These are phyloP conservation scores for Stigmatopora argus DNA, from an alignment of 2,113 vertebrate genomes.

Conservation along the genomic window DNA sequence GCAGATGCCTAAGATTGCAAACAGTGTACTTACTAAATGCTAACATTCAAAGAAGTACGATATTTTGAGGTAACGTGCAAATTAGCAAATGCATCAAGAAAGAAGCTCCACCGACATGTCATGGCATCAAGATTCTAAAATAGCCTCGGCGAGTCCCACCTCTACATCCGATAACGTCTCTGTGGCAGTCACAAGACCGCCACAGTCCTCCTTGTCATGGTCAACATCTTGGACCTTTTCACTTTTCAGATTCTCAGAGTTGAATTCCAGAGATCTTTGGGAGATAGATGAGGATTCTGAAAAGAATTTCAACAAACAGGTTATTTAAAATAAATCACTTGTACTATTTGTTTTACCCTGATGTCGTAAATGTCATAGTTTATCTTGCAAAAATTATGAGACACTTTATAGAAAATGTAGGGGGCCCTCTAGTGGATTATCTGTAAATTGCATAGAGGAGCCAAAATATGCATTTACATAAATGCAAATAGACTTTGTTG, in stretches of 20 bases:
- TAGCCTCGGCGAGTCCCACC: not conserved
- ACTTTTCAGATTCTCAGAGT: slow-evolving; percentile 15
- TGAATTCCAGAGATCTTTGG: slow-evolving; percentile 23
- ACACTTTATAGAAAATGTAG: too few species aligned
- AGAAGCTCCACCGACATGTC: slow-evolving; percentile 26
- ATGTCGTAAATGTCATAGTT: too few species aligned
- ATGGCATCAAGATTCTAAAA: not conserved
- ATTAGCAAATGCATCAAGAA: slow-evolving; percentile 3
- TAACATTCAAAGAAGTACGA: not conserved
- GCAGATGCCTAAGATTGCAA: slow-evolving; percentile 31
- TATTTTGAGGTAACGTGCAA: not conserved
- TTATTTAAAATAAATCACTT: too few species aligned
- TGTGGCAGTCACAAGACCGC: slow-evolving; percentile 4
- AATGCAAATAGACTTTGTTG: too few species aligned
- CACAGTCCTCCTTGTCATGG: not conserved
- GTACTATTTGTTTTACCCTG: too few species aligned
- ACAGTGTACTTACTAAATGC: not conserved
- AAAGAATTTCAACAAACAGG: not conserved
- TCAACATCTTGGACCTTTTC: slow-evolving; percentile 3
- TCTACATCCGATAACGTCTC: slow-evolving; percentile 13
- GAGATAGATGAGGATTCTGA: slow-evolving; percentile 37
- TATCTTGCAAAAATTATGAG: too few species aligned
- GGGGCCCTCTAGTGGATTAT: too few species aligned
- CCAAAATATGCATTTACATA: too few species aligned
- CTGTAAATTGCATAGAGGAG: too few species aligned